Percentiles rank a stretch among this genome's conserved stretches.
Evolutionary conservation across 1,140 invertebrate species (phyloP).

Genomic region (Nephotettix cincticeps): DNA sequence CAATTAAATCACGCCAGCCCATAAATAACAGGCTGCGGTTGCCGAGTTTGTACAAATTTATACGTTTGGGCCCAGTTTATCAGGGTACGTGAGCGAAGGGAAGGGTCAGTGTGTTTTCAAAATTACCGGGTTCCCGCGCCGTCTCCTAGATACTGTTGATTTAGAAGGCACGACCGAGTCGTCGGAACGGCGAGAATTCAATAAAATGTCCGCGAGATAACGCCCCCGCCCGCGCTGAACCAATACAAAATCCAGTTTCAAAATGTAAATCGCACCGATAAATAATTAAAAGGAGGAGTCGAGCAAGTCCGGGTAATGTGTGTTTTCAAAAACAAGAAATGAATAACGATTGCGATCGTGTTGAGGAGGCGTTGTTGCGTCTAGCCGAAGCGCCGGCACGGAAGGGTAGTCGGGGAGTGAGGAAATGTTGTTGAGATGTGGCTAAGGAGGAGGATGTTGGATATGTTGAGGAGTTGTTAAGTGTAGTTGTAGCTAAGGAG

Average conservation of each 20-base stretch:
- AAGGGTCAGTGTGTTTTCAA: not conserved
- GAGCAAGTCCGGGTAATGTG: slow-evolving; percentile 27
- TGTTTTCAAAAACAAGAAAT: slow-evolving; percentile 34
- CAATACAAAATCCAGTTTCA: slow-evolving; percentile 30
- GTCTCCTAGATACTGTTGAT: not conserved
- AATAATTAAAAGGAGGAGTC: slow-evolving; percentile 36
- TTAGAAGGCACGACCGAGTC: not conserved
- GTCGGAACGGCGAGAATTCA: slow-evolving; percentile 4
- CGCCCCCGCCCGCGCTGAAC: slow-evolving; percentile 20
- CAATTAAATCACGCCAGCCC: not conserved
- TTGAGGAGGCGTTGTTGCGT: slow-evolving; percentile 1
- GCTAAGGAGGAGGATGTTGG: no score
- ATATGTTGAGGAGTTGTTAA: no score
- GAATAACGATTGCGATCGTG: slow-evolving; percentile 22
- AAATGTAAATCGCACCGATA: slow-evolving; percentile 36
- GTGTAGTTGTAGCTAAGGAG: no score
- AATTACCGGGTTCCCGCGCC: not conserved
- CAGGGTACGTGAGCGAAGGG: slow-evolving; percentile 6
- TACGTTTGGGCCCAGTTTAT: slow-evolving; percentile 5
- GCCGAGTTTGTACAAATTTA: not conserved
- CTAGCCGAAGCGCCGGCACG: not conserved
- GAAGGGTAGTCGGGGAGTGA: no score
- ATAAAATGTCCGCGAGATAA: slow-evolving; percentile 18
- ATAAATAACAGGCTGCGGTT: not conserved
- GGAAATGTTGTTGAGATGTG: no score